These are phyloP conservation scores for Drosophila acutilabella DNA, from an alignment of 2,888 invertebrate genomes.

Conservation along the genomic window DNA sequence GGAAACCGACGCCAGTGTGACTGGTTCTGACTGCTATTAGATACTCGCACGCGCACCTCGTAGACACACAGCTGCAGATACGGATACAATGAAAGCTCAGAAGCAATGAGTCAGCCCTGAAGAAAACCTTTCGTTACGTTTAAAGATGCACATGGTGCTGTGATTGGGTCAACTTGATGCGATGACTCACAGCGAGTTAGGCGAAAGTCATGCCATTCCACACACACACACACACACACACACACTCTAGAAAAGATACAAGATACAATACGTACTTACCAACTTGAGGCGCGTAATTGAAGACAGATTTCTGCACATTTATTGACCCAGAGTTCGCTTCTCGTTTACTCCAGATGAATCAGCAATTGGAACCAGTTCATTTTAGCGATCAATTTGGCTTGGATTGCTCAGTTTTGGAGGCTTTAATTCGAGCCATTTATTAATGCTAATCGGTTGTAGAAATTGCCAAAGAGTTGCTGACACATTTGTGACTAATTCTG, in stretches of 20 bases:
- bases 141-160: constrained; percentile 30
- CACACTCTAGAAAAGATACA: constrained; percentile 9
- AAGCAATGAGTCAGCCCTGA: constrained; percentile 48
- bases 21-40: constrained; percentile 38
- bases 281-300: constrained; percentile 43
- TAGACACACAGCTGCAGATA: neutral
- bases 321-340: neutral
- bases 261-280: constrained; percentile 30
- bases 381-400: neutral
- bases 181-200: constrained; percentile 56
- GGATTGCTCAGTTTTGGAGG: constrained; percentile 14
- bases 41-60: constrained; percentile 5
- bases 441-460: constrained; percentile 44
- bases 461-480: constrained; percentile 45
- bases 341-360: constrained; percentile 33
- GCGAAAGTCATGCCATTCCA: constrained; percentile 67
- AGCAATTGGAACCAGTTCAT: constrained; percentile 22
- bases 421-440: constrained; percentile 42
- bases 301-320: constrained; percentile 38
- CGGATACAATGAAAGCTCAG: constrained; percentile 29
- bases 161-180: constrained; percentile 41
- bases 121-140: constrained; percentile 50
- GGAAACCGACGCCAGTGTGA: constrained; percentile 19
- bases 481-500: constrained; percentile 64
- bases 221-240: constrained; percentile 15